Base-by-base conservation (phyloP, 2,797 vertebrate genomes). In the Takifugu rubripes region DNA sequence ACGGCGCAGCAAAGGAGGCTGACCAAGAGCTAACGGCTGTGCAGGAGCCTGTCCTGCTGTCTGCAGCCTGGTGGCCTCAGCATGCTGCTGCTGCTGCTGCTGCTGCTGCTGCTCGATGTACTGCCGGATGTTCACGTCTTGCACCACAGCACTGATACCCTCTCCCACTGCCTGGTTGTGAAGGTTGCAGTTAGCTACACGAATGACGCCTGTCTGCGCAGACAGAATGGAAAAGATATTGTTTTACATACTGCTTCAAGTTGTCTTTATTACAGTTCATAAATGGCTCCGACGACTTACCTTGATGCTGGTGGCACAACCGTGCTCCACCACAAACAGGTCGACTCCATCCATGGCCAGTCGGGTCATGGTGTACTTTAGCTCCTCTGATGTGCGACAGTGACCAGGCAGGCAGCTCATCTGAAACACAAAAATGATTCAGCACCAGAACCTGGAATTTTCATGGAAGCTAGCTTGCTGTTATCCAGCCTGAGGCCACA, bases 291-390 rank as follows among this genome's bases (percentile, higher is more conserved):
- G 6, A 7, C 31, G 8, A 2, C 31, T 62, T 60, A 98, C 97
- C 94, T 94, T 97, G 75, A 99, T 72, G 67, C 91, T 96, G 59
- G 95, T 93, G 47, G 96, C 97, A 82, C 96, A 99, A 75, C 97
- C 96, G 50, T 98, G 96, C 64, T 99, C 97, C 59, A 96, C 96
- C 21, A 98, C 64, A 43, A 95, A 98, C 25, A 98, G 74, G 81
- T 98, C 95, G 21, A 92, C 91, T 56, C 95, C 95, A 54, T 98
- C 97, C 68, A 95, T 88, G 8, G 96, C 94, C 66, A 99, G 77
- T 5, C 97, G 93, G 12, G 94, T 99, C 97, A 99, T 99, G 1
- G 94, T 95, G 79, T 99, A 99, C 72, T 99, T 99, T 26, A 99
- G 86, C 45, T 97, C 95, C 84, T 98, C 96, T 0, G 97, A 96